These are phyloP conservation scores for Scolanthus callimorphus DNA, from an alignment of 92 coral and sea anemone species.

Conservation along the genomic window DNA sequence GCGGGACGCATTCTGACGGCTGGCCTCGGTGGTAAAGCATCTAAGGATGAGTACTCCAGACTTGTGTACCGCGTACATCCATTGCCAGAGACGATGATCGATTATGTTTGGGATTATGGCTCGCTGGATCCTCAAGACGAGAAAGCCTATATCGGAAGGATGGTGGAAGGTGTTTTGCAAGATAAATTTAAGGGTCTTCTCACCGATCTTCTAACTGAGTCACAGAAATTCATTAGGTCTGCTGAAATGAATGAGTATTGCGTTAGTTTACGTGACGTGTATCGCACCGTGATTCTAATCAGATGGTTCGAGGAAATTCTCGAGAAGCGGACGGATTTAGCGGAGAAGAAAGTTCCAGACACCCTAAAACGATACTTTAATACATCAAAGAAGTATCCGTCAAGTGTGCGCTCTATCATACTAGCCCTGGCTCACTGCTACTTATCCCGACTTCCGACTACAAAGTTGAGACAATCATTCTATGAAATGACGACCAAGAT, in stretches of 20 bases:
- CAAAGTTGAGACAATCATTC: constrained; percentile 52
- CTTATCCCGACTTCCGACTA: constrained; percentile 77
- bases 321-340: constrained; percentile 19
- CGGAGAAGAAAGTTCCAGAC: constrained; percentile 1
- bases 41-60: constrained; percentile 78
- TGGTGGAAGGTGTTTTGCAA: constrained; percentile 69
- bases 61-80: constrained; percentile 98
- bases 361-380: constrained; percentile 16
- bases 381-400: constrained; percentile 5
- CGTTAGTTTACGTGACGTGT: constrained; percentile 87
- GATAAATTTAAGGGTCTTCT: constrained; percentile 30
- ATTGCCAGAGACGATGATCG: constrained; percentile 97
- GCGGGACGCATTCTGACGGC: constrained; percentile 81
- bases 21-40: constrained; percentile 82
- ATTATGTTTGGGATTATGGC: constrained; percentile 99
- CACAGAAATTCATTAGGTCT: constrained; percentile 74
- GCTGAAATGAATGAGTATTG: constrained; percentile 68
- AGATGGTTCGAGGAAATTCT: constrained; percentile 67
- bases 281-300: constrained; percentile 72
- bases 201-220: constrained; percentile 61
- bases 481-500: constrained; percentile 39
- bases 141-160: constrained; percentile 76
- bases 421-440: constrained; percentile 95
- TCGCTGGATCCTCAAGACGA: constrained; percentile 70
- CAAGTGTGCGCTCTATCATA: constrained; percentile 35